phyloP scores from a whole-genome alignment of 2,888 invertebrate genomes.

The Glyphotaelius pellucidus region DNA sequence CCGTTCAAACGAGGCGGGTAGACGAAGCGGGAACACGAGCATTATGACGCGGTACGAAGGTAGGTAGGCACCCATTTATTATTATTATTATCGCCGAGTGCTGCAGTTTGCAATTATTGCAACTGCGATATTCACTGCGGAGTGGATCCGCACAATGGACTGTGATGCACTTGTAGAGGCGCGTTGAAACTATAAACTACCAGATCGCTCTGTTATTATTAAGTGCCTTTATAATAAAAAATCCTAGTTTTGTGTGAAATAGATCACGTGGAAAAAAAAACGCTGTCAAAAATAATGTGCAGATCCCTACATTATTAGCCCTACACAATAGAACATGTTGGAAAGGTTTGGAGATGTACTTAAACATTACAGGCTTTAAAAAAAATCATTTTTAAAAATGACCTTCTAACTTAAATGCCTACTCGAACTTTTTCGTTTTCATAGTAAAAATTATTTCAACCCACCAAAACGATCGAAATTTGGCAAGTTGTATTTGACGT shows the following conservation, averaged over 20 bases:
- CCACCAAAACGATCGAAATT: too few species aligned
- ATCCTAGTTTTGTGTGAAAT: background rate
- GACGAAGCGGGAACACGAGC: background rate
- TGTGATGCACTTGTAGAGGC: background rate
- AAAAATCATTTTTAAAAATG: too few species aligned
- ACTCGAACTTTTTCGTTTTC: too few species aligned
- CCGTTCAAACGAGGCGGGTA: background rate
- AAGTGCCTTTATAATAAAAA: background rate
- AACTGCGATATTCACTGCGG: background rate
- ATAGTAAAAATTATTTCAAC: too few species aligned
- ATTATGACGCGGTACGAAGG: background rate
- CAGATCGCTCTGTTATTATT: background rate
- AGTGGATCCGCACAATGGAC: background rate
- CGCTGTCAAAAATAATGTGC: too few species aligned
- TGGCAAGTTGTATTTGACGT: too few species aligned
- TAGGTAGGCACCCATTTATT: constrained; percentile 6
- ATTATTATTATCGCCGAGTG: constrained; percentile 9
- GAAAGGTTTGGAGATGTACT: too few species aligned
- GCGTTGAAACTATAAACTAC: background rate
- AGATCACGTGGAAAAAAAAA: too few species aligned
- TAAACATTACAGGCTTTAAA: too few species aligned
- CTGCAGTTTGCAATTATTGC: background rate
- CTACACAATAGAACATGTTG: too few species aligned
- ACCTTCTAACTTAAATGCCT: too few species aligned
- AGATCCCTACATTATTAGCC: too few species aligned